Percentiles rank a stretch among this genome's conserved stretches.
phyloP scores from a whole-genome alignment of 2,888 invertebrate species.

The Heteropelma amictum region DNA sequence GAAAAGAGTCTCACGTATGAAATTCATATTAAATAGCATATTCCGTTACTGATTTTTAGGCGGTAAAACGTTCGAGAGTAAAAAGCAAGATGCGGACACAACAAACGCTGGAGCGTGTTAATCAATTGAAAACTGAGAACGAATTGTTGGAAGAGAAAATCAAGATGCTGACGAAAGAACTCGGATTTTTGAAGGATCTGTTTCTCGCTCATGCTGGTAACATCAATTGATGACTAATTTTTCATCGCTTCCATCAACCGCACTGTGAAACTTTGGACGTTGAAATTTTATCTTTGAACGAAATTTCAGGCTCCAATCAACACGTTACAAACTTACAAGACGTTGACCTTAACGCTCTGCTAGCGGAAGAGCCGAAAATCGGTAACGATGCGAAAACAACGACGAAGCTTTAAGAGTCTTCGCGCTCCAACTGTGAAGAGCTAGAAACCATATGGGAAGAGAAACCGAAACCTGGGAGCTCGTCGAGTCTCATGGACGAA shows the following conservation, averaged over 20 bases:
- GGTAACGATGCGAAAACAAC: constrained; percentile 60
- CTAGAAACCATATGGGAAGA: constrained; percentile 46
- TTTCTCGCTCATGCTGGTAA: constrained; percentile 89
- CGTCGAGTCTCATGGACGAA: constrained; percentile 53
- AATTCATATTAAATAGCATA: neutral
- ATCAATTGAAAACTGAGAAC: constrained; percentile 87
- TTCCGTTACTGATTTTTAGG: constrained; percentile 78
- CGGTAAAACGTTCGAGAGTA: constrained; percentile 89
- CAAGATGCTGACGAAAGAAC: constrained; percentile 88
- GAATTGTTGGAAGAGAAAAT: constrained; percentile 89
- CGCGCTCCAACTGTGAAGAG: constrained; percentile 56
- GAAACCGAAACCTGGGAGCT: constrained; percentile 44
- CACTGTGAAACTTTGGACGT: neutral
- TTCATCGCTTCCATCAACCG: neutral
- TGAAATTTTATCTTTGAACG: constrained; percentile 3
- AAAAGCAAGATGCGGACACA: constrained; percentile 88
- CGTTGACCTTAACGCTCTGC: constrained; percentile 72
- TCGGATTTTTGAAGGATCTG: constrained; percentile 88
- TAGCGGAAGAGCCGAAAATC: constrained; percentile 69
- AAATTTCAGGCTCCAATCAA: constrained; percentile 69
- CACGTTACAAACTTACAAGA: constrained; percentile 71
- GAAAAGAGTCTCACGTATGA: neutral
- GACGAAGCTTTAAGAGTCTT: constrained; percentile 60
- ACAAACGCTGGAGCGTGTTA: constrained; percentile 87
- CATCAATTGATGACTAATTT: neutral